Evolutionary conservation across 2,888 invertebrate species (phyloP).

Genomic region (Stramonita haemastoma): DNA sequence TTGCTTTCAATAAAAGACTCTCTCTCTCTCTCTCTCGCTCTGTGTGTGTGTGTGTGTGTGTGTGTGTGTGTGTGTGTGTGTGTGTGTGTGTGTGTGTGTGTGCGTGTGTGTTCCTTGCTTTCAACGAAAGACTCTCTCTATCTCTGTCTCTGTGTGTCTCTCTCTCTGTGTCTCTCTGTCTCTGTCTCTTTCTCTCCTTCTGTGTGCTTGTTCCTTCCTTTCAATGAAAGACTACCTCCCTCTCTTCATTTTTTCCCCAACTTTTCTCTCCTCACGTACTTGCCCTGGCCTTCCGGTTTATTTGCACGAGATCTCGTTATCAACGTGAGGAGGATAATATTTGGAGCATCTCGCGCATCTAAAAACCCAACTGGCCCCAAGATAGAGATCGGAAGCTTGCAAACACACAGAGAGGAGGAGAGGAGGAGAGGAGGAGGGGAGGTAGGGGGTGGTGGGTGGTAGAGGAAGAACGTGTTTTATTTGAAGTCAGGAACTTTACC

Average conservation of each 20-base stretch:
- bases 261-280: not conserved
- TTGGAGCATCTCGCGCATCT: not conserved
- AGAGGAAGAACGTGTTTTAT: not conserved
- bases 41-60: not conserved
- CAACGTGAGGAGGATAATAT: not conserved
- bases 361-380: not conserved
- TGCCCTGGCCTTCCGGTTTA: conserved; percentile 1
- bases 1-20: too few relatives aligned
- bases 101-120: too few relatives aligned
- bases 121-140: not conserved
- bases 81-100: too few relatives aligned
- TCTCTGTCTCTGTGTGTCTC: not conserved
- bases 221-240: not conserved
- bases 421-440: not conserved
- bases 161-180: not conserved
- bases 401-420: not conserved
- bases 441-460: too few relatives aligned
- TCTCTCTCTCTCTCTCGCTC: too few relatives aligned
- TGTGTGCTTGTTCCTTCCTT: not conserved
- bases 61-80: too few relatives aligned
- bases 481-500: not conserved
- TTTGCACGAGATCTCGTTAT: conserved; percentile 2
- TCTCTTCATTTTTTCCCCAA: not conserved
- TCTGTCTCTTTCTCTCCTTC: not conserved
- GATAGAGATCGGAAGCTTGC: conserved; percentile 1